A percentile compares a stretch with the other conserved stretches of the same genome.
phyloP scores from a whole-genome alignment of 1,140 invertebrate species.

The Aphaenogaster rudis region DNA sequence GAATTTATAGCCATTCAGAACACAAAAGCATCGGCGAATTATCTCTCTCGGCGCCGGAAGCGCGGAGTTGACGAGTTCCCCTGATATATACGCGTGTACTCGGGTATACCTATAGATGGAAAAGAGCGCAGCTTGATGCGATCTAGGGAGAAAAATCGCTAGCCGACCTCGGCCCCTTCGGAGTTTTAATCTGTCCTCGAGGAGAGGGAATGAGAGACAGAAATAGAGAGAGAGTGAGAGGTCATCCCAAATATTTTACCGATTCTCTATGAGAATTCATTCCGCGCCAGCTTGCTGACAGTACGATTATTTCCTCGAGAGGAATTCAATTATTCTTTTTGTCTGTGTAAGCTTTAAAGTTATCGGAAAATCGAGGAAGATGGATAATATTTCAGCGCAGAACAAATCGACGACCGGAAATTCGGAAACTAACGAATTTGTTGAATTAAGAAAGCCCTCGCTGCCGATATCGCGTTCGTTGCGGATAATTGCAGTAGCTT shows the following conservation, averaged over 20 bases:
- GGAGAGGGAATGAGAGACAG: not conserved
- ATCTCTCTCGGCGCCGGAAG: conserved; percentile 58
- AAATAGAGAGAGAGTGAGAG: not conserved
- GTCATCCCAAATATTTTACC: conserved; percentile 51
- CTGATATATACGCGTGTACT: conserved; percentile 23
- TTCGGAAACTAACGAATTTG: conserved; percentile 10
- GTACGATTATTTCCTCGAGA: conserved; percentile 51
- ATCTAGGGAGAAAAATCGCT: conserved; percentile 38
- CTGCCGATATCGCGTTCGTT: not conserved
- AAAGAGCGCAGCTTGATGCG: conserved; percentile 22
- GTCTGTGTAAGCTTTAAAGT: conserved; percentile 48
- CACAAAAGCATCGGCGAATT: conserved; percentile 73
- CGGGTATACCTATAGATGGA: not conserved
- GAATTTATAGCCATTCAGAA: conserved; percentile 70
- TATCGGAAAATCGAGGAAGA: conserved; percentile 28
- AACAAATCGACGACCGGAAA: conserved; percentile 35
- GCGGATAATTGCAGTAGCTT: not conserved
- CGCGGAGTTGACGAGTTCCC: not conserved
- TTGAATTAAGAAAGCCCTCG: conserved; percentile 22
- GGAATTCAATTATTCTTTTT: conserved; percentile 62
- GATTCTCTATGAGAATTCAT: conserved; percentile 63
- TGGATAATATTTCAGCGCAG: conserved; percentile 17
- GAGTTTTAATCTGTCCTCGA: conserved; percentile 46
- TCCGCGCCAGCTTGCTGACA: conserved; percentile 51
- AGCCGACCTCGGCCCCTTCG: not conserved